Evolutionary conservation across 2,888 invertebrate genomes (phyloP), one percentile per base, ranked within the genome.

Genomic region (Dryobota labecula): DNA sequence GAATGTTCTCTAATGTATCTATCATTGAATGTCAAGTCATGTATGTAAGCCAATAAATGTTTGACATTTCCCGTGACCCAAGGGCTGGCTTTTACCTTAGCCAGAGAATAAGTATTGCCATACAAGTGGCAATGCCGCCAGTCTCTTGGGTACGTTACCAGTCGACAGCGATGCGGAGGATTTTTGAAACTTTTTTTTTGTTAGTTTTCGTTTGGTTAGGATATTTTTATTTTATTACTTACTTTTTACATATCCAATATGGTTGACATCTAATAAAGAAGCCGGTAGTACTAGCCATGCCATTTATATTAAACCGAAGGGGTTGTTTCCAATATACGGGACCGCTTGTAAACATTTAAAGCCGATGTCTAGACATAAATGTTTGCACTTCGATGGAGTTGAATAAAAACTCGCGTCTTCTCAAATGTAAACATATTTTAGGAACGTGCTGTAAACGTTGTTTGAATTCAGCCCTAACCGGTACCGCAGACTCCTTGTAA

Each of bases 361-460:
- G 79, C 69, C 77, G 60, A 45, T 68, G 77, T 78, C 77, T 78
- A 78, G 77, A 78, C 77, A 51, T 62, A 78, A 69, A 69, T 78
- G 74, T 74, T 74, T 78, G 79, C 79, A 74, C 77, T 78, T 74
- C 63, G 63, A 54, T 69, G 69, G 56, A 78, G 74, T 63, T 78
- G 68, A 68, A 78, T 78, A 54, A 78, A 77, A 47, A 11, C 56
- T 30, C 18, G 49, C 20, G 45, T 63, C 27, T 53, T 62, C 27
- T 49, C 27, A 73, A 81, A 70, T 76, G 73, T 73, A 60, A 66
- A 77, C 72, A 75, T 74, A 49, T 73, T 83, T 75, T 70, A 66
- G 57, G n/a, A 57, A 73, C 58, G 47, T 64, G 53, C 27, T 71
- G 27, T 58, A 71, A 77, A 30, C 30, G 47, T 36, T 64, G 24